Base-by-base conservation (phyloP, 2,888 invertebrate genomes). In the Ornithoptera priamus region DNA sequence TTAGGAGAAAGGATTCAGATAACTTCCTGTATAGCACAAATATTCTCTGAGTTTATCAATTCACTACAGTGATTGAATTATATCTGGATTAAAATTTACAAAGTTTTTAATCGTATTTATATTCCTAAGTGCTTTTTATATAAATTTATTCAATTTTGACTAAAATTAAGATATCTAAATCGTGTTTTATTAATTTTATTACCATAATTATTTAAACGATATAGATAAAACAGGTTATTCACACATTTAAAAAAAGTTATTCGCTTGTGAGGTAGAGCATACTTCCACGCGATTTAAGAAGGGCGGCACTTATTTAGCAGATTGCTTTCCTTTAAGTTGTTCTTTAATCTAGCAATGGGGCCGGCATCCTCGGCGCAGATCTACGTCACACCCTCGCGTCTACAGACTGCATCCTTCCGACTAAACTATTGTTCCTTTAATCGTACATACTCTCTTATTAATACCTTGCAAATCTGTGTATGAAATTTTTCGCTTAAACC, bases 311-410 rank as follows among this genome's bases (percentile, higher is more conserved):
- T 92, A 91, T 93, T 92, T 92, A 91, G 90, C 90, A 92, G 93
- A 93, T 93, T 93, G 93, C 93, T 92, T 92, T 89, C 89, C 89
- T 91, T 90, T 90, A 91, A 92, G 92, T 90, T 90, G 87, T 90
- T 90, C 89, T 91, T 90, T 89, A 90, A 91, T 90, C 88, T 87
- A 85, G 87, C 85, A 78, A 87, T 86, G 67, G 68, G 64, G 53
- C 64, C 46, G 69, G 53, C 71, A 65, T 61, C 61, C 70, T 67
- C 71, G 66, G 62, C 70, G 67, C 61, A 62, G 59, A 39, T 70
- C 60, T 64, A 50, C 65, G 67, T 75, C 73, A 71, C 76, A 74
- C 76, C 75, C 76, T 72, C 70, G 63, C 71, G 67, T 67, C 70
- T 70, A 69, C 70, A 61, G 70, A 61, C 66, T 65, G 60, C 61